Evolutionary conservation across 2,113 vertebrate genomes (phyloP).

Genomic region (Pionites leucogaster): DNA sequence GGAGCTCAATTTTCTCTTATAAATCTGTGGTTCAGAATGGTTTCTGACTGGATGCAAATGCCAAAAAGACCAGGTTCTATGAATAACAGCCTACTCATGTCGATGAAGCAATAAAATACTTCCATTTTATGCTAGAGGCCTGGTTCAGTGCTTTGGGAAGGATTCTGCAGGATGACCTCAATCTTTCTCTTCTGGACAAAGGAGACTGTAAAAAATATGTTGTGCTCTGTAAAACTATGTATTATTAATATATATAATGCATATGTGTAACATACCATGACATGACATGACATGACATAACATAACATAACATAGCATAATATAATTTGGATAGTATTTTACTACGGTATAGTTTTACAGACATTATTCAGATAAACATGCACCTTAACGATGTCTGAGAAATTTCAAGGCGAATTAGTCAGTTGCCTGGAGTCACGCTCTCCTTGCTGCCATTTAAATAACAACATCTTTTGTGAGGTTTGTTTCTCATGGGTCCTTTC

Average conservation of each 20-base stretch:
- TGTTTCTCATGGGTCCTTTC: background rate
- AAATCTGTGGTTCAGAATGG: background rate
- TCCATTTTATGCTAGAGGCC: background rate
- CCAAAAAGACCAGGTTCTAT: background rate
- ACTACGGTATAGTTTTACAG: background rate
- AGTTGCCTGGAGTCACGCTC: background rate
- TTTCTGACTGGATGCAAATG: background rate
- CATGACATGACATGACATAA: too few relatives aligned
- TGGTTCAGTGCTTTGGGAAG: background rate
- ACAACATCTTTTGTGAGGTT: background rate
- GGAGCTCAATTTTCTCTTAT: background rate
- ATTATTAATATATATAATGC: background rate
- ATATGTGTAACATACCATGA: too few relatives aligned
- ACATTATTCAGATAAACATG: background rate
- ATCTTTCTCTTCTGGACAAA: background rate
- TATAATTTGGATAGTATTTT: background rate
- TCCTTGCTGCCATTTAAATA: background rate
- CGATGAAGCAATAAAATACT: background rate
- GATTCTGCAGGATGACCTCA: background rate
- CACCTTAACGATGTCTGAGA: background rate
- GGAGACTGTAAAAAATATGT: background rate
- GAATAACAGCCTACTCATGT: background rate
- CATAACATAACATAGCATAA: too few relatives aligned
- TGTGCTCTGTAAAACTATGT: background rate
- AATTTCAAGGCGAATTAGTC: background rate